These are phyloP conservation scores for Holothuria scabra DNA, from an alignment of 53 echinoderm and acorn worm genomes.

Conservation along the genomic window DNA sequence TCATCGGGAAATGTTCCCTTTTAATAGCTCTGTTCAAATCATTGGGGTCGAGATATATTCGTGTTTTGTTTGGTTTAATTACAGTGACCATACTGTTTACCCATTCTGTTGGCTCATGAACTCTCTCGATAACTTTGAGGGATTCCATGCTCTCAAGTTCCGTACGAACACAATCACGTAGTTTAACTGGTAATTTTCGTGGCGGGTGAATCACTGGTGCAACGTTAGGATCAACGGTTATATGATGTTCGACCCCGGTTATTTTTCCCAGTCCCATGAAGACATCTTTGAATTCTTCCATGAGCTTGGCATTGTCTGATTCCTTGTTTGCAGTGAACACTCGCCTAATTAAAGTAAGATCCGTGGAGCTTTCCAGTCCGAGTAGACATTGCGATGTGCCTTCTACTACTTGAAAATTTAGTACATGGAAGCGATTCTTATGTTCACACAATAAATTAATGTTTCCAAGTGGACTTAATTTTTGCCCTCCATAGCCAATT, in stretches of 20 bases:
- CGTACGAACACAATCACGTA: conserved; percentile 17
- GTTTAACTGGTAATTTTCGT: conserved; percentile 52
- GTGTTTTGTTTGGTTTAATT: too few relatives aligned
- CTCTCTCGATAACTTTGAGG: conserved; percentile 48
- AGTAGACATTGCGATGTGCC: too few relatives aligned
- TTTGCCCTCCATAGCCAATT: background rate
- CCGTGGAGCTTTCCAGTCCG: background rate
- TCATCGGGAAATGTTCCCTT: conserved; percentile 45
- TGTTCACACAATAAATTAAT: too few relatives aligned
- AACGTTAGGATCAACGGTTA: conserved; percentile 44
- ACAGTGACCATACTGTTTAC: too few relatives aligned
- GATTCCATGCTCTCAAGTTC: conserved; percentile 55
- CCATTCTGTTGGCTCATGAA: too few relatives aligned
- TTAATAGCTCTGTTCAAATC: conserved; percentile 19
- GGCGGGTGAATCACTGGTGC: too few relatives aligned
- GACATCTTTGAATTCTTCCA: conserved; percentile 7
- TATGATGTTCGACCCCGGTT: too few relatives aligned
- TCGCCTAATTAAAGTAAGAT: background rate
- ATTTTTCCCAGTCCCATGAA: background rate
- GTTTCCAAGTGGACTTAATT: too few relatives aligned
- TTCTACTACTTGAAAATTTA: too few relatives aligned
- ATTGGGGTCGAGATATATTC: too few relatives aligned
- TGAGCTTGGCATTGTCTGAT: background rate
- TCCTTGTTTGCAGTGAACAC: background rate
- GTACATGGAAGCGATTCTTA: too few relatives aligned